A percentile compares a stretch with the other conserved stretches of the same genome.
Evolutionary conservation across 2,888 invertebrate species (phyloP).

Genomic region (Tineola bisselliella): DNA sequence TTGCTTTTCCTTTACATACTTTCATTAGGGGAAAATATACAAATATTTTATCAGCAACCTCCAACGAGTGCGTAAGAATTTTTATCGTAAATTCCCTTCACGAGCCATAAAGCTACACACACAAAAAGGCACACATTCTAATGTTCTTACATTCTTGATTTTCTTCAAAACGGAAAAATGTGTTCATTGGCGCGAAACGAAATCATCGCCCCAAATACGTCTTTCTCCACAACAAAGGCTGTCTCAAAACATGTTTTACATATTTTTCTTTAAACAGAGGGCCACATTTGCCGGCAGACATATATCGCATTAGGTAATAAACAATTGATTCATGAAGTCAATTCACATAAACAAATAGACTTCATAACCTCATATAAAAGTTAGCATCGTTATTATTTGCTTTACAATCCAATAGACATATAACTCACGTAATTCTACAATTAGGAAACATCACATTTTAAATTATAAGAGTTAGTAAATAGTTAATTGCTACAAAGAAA

Average conservation of each 20-base stretch:
- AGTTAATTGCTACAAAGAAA: not conserved
- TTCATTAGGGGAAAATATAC: slow-evolving; percentile 46
- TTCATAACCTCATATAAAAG: no score
- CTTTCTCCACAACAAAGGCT: slow-evolving; percentile 49
- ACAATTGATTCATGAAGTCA: not conserved
- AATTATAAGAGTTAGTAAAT: not conserved
- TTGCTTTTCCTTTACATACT: slow-evolving; percentile 39
- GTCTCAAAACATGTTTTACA: slow-evolving; percentile 47
- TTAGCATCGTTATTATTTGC: no score
- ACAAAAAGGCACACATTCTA: slow-evolving; percentile 43
- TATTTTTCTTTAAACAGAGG: slow-evolving; percentile 50
- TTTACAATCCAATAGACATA: no score
- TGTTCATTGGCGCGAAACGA: slow-evolving; percentile 53
- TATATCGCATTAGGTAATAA: slow-evolving; percentile 35
- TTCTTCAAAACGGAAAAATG: slow-evolving; percentile 49
- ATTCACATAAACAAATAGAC: not conserved
- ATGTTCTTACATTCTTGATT: slow-evolving; percentile 48
- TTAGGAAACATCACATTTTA: no score
- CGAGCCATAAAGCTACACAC: slow-evolving; percentile 33
- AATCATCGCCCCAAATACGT: slow-evolving; percentile 55
- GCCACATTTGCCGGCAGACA: slow-evolving; percentile 40
- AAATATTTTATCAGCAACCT: slow-evolving; percentile 43
- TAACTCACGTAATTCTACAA: no score
- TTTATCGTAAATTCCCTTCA: slow-evolving; percentile 32
- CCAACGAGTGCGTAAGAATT: slow-evolving; percentile 31